These are phyloP conservation scores for Eurosta solidaginis DNA, from an alignment of 1,140 invertebrate species.

Conservation along the genomic window DNA sequence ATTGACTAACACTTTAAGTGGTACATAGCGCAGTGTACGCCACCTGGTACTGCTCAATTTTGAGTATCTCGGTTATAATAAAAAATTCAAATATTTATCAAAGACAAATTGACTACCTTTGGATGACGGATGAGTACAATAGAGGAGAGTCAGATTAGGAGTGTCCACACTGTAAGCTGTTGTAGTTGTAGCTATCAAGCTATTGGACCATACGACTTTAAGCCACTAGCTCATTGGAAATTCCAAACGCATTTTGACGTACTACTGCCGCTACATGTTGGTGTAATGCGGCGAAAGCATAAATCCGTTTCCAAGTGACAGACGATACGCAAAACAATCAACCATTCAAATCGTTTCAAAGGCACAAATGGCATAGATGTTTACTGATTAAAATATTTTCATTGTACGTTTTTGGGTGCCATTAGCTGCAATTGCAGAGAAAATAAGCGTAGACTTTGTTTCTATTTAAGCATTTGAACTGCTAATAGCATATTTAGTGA, in stretches of 20 bases:
- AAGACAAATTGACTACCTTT: too few relatives aligned
- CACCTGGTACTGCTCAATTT: too few relatives aligned
- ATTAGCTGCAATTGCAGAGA: background rate
- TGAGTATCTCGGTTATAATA: too few relatives aligned
- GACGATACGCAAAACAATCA: too few relatives aligned
- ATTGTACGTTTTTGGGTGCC: background rate
- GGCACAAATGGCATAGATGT: background rate
- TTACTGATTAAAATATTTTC: background rate
- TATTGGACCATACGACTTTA: background rate
- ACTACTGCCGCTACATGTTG: background rate
- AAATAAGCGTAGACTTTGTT: background rate
- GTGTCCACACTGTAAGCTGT: too few relatives aligned
- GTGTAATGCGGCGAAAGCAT: too few relatives aligned
- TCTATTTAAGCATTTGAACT: background rate
- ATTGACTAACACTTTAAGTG: too few relatives aligned
- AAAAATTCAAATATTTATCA: too few relatives aligned
- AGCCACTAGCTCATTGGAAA: background rate
- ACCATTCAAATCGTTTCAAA: background rate
- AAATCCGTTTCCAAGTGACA: too few relatives aligned
- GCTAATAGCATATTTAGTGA: slow-evolving; percentile 3
- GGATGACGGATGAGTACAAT: too few relatives aligned
- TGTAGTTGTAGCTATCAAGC: background rate
- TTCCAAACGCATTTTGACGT: background rate
- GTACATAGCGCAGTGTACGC: too few relatives aligned
- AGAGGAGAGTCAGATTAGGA: too few relatives aligned